Percentiles rank a stretch among this genome's conserved stretches.
These are phyloP conservation scores for Bettongia penicillata DNA, from an alignment of 2,113 vertebrate genomes.

Conservation along the genomic window DNA sequence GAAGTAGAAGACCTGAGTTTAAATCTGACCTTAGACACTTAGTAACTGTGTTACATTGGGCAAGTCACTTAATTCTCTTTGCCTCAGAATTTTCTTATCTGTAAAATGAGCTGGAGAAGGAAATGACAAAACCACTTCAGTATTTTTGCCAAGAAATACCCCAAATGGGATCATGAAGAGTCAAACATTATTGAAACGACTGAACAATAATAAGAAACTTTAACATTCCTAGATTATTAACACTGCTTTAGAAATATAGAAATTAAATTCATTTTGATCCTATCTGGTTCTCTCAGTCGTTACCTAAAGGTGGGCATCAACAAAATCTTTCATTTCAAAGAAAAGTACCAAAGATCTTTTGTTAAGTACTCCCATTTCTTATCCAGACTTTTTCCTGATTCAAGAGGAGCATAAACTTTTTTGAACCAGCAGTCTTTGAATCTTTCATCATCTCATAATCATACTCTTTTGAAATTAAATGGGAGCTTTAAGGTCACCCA, in stretches of 20 bases:
- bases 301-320: background rate
- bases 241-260: slow-evolving; percentile 4
- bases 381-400: background rate
- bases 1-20: too few species aligned
- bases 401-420: background rate
- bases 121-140: too few species aligned
- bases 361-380: background rate
- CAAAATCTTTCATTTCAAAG: background rate
- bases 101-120: too few species aligned
- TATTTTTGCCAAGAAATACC: too few species aligned
- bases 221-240: slow-evolving; percentile 8
- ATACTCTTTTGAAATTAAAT: background rate
- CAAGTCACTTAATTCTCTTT: too few species aligned
- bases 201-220: background rate
- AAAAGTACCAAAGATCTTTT: background rate
- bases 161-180: too few species aligned
- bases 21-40: too few species aligned
- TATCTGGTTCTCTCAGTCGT: background rate
- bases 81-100: too few species aligned
- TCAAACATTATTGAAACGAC: too few species aligned
- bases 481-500: background rate
- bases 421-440: background rate
- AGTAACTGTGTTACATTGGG: too few species aligned
- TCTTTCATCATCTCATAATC: background rate
- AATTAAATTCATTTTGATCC: background rate